phyloP scores from a whole-genome alignment of 2,888 invertebrate genomes.

The Endotricha flammealis region DNA sequence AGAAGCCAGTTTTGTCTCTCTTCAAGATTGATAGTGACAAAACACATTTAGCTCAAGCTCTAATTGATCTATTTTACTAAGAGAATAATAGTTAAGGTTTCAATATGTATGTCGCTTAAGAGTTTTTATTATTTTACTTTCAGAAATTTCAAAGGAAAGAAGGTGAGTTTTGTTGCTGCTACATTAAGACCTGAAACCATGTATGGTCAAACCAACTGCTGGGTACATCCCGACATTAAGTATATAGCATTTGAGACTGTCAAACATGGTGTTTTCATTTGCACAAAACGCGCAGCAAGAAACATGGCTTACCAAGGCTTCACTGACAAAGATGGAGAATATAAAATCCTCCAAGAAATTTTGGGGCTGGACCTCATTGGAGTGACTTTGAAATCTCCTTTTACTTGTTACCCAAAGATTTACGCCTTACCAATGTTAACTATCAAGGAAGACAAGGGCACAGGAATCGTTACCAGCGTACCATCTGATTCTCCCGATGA shows the following conservation, averaged over 20 bases:
- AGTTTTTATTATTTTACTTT: no score
- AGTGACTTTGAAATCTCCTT: slow-evolving; percentile 88
- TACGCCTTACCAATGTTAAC: slow-evolving; percentile 98
- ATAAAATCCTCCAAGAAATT: slow-evolving; percentile 83
- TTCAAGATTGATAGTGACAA: no score
- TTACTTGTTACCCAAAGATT: slow-evolving; percentile 89
- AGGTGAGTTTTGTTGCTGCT: slow-evolving; percentile 94
- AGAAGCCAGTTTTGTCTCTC: no score
- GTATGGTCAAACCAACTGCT: slow-evolving; percentile 99
- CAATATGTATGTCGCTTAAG: no score
- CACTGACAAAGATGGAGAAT: slow-evolving; percentile 87
- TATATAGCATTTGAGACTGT: slow-evolving; percentile 91
- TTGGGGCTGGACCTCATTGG: slow-evolving; percentile 89
- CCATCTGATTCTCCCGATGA: slow-evolving; percentile 99
- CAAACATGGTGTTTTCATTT: slow-evolving; percentile 88
- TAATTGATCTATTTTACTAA: no score
- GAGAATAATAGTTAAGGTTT: no score
- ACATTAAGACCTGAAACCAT: slow-evolving; percentile 99
- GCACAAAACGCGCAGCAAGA: slow-evolving; percentile 91
- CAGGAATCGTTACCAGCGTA: slow-evolving; percentile 98
- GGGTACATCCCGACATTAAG: slow-evolving; percentile 96
- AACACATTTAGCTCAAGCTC: no score
- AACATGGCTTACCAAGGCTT: slow-evolving; percentile 98
- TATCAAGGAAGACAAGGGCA: slow-evolving; percentile 98
- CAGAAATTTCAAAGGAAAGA: slow-evolving; percentile 72